phyloP scores from a whole-genome alignment of 2,888 invertebrate genomes.

The Nemoura dubitans region DNA sequence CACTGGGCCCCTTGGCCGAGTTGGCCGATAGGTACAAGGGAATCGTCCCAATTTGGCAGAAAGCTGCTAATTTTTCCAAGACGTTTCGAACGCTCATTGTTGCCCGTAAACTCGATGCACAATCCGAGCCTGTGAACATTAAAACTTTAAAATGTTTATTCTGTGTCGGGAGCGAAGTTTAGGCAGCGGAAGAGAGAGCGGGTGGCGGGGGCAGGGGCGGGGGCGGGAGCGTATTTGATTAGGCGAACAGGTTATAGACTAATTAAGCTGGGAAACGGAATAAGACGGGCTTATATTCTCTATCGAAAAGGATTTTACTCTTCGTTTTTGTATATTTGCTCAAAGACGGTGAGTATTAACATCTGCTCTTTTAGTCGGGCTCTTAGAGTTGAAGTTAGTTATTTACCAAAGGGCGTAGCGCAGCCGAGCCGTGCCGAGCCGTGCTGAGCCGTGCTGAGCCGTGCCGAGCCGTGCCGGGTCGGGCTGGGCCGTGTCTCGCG shows the following conservation, averaged over 20 bases:
- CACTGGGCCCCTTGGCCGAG: no score
- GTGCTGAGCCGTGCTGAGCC: no score
- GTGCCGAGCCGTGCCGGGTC: no score
- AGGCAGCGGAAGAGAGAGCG: not conserved
- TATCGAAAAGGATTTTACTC: constrained; percentile 30
- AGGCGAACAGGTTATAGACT: constrained; percentile 33
- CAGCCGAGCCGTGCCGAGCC: no score
- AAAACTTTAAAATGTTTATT: not conserved
- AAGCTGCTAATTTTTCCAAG: not conserved
- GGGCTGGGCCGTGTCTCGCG: no score
- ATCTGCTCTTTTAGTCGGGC: constrained; percentile 41
- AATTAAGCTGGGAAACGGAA: constrained; percentile 27
- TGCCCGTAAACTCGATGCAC: not conserved
- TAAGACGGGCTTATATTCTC: constrained; percentile 28
- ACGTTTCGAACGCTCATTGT: not conserved
- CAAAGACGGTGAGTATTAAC: constrained; percentile 29
- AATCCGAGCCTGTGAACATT: not conserved
- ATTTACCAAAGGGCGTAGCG: constrained; percentile 37
- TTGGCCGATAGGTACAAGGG: no score
- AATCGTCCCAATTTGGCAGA: no score
- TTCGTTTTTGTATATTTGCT: constrained; percentile 41
- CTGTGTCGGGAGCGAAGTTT: not conserved
- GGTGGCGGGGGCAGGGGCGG: not conserved
- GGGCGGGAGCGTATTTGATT: not conserved
- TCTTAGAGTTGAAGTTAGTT: constrained; percentile 39